Evolutionary conservation across 1,140 invertebrate species (phyloP).

Genomic region (fruit fly (Drosophila melanogaster)): DNA sequence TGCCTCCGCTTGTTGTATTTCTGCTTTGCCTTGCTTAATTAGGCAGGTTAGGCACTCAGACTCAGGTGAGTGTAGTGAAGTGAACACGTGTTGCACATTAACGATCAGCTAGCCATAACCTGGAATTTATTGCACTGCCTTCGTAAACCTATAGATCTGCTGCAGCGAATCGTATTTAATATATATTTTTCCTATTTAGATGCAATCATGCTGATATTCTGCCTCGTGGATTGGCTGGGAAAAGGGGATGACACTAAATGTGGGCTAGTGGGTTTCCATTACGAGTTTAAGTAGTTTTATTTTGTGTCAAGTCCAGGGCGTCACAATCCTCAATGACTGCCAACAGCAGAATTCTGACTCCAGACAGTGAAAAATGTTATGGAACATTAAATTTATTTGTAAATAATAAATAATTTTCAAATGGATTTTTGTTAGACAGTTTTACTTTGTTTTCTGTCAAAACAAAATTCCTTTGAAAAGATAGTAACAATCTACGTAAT

Average conservation of each 20-base stretch:
- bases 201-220: background rate
- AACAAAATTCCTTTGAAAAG: constrained; percentile 17
- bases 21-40: constrained; percentile 30
- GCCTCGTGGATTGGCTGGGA: background rate
- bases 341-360: background rate
- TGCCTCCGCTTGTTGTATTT: background rate
- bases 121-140: constrained; percentile 39
- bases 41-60: constrained; percentile 19
- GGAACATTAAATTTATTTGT: too few species aligned
- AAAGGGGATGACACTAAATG: too few species aligned
- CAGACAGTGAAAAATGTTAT: too few species aligned
- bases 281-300: too few species aligned
- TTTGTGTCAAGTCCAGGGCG: too few species aligned
- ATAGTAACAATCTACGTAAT: constrained; percentile 4
- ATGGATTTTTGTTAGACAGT: background rate
- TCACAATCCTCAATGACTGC: too few species aligned
- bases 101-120: constrained; percentile 19
- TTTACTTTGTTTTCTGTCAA: background rate
- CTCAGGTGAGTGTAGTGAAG: constrained; percentile 33
- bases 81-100: constrained; percentile 73
- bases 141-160: constrained; percentile 1
- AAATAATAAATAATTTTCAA: background rate
- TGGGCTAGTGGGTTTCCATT: too few species aligned
- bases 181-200: background rate
- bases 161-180: background rate